Conservation (phyloP, 2,113 vertebrate genomes). For the Limanda limanda region DNA sequence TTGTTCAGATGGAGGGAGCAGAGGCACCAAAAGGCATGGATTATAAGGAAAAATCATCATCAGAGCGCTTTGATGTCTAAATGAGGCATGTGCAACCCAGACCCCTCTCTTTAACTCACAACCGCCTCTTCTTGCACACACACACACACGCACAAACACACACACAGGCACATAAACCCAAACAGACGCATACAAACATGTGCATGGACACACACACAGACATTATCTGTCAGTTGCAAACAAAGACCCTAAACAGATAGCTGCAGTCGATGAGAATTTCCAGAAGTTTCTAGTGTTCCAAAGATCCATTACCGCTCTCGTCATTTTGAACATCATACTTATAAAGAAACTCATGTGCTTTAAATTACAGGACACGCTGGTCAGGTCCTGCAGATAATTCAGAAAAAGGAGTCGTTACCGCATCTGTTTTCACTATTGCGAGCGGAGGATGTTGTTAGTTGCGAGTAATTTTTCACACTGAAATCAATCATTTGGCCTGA, state of each 20-base stretch:
- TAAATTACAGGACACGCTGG: conserved; percentile 86
- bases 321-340: conserved; percentile 82
- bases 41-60: conserved; percentile 87
- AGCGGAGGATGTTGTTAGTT: conserved; percentile 89
- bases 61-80: conserved; percentile 91
- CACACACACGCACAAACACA: conserved; percentile 16
- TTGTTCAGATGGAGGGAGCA: conserved; percentile 88
- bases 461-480: conserved; percentile 88
- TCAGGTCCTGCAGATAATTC: conserved; percentile 85
- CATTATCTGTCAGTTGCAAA: conserved; percentile 82
- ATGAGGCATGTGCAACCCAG: conserved; percentile 89
- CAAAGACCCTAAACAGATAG: conserved; percentile 76
- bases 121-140: conserved; percentile 23
- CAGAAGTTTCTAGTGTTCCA: conserved; percentile 74
- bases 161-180: conserved; percentile 19
- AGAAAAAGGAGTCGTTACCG: conserved; percentile 81
- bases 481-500: conserved; percentile 89
- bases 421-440: conserved; percentile 87
- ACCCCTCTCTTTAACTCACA: conserved; percentile 75
- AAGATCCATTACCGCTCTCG: conserved; percentile 83
- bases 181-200: conserved; percentile 11
- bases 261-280: conserved; percentile 79
- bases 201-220: conserved; percentile 17
- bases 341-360: conserved; percentile 86
- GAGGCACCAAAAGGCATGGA: conserved; percentile 83